Percentiles rank a stretch among this genome's conserved stretches.
These are phyloP conservation scores for Dendrolimus houi DNA, from an alignment of 2,888 invertebrate genomes.

Conservation along the genomic window DNA sequence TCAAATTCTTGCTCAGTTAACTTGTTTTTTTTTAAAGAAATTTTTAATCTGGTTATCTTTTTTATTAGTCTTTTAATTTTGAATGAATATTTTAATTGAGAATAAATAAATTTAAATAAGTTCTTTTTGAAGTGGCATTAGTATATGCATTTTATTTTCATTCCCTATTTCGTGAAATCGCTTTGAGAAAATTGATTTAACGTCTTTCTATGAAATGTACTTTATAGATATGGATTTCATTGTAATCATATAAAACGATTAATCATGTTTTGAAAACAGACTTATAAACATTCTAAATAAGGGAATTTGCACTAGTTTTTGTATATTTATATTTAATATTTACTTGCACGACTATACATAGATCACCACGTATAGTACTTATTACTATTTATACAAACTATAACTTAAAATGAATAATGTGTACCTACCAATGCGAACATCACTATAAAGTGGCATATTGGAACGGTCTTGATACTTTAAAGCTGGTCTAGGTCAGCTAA, in stretches of 20 bases:
- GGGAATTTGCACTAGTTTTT: slow-evolving; percentile 8
- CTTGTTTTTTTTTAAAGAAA: no score
- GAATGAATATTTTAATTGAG: slow-evolving; percentile 30
- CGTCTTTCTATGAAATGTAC: background rate
- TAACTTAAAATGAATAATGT: no score
- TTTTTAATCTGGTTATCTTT: background rate
- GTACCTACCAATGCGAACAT: no score
- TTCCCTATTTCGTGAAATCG: background rate
- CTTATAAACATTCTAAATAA: background rate
- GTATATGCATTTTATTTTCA: background rate
- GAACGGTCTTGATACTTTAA: no score
- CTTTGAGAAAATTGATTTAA: background rate
- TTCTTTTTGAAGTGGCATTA: background rate
- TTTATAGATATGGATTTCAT: background rate
- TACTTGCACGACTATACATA: slow-evolving; percentile 13
- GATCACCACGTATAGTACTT: slow-evolving; percentile 13
- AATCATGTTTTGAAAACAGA: background rate
- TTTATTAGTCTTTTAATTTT: slow-evolving; percentile 21
- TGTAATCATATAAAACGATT: background rate
- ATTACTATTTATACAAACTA: slow-evolving; percentile 7
- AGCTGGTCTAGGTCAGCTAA: no score
- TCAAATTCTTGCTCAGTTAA: no score
- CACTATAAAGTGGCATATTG: no score
- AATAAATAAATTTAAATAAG: slow-evolving; percentile 25
- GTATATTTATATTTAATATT: slow-evolving; percentile 17